Conservation (phyloP, 53 echinoderm and acorn worm genomes). For the Echinarachnius parma region DNA sequence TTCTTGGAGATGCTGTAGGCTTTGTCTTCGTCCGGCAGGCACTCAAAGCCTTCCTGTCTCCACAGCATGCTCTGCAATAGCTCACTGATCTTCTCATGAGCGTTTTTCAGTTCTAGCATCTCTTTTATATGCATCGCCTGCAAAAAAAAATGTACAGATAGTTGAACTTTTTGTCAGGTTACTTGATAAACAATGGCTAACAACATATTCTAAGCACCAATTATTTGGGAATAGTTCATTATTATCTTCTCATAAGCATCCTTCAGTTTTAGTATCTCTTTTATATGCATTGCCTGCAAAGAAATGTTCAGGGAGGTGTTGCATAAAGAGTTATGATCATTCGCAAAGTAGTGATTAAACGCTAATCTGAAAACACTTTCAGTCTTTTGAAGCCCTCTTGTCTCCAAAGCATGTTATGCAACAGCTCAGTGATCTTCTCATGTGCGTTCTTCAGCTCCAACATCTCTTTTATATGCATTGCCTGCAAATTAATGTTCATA, state of each 20-base stretch:
- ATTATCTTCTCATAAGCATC: constrained; percentile 52
- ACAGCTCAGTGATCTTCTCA: constrained; percentile 52
- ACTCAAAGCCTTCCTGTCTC: constrained; percentile 59
- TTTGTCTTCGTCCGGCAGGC: constrained; percentile 57
- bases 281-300: constrained; percentile 65
- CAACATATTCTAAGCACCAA: no score
- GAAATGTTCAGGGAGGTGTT: no score
- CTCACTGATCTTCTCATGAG: constrained; percentile 57
- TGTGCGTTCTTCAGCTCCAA: constrained; percentile 58
- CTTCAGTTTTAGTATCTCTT: constrained; percentile 64
- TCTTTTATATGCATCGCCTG: constrained; percentile 77
- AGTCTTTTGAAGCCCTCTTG: constrained; percentile 58
- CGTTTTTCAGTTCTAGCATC: constrained; percentile 51
- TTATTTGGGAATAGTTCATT: no score
- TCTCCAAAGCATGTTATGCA: constrained; percentile 53
- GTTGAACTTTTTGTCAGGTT: no score
- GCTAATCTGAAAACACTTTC: no score
- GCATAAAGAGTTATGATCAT: no score
- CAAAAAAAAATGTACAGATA: no score
- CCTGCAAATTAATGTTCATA: constrained; percentile 24
- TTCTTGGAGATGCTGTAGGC: constrained; percentile 52
- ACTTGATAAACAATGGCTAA: no score
- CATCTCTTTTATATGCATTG: constrained; percentile 70
- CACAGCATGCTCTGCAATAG: constrained; percentile 55
- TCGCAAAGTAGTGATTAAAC: no score